Percentiles rank a stretch among this genome's conserved stretches.
Conservation (phyloP, 2,113 vertebrate genomes). For the Clinocottus analis region DNA sequence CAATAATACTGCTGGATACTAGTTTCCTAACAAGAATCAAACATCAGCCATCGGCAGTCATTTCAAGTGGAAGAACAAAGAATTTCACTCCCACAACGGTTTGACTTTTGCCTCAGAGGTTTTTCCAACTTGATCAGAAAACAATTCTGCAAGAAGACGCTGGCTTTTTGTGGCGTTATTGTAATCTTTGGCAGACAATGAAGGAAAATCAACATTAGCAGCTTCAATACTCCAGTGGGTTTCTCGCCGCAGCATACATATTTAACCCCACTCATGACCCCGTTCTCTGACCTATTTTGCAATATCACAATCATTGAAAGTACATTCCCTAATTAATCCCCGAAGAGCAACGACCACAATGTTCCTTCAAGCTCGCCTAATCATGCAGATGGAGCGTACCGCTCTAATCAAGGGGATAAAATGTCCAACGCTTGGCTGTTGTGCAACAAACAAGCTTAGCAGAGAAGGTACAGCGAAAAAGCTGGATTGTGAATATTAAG, state of each 20-base stretch:
- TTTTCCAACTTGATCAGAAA: not conserved
- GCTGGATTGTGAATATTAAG: constrained; percentile 59
- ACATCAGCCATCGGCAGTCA: too few species aligned
- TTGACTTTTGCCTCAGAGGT: not conserved
- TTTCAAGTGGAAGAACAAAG: too few species aligned
- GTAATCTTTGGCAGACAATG: not conserved
- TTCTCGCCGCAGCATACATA: not conserved
- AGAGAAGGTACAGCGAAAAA: constrained; percentile 35
- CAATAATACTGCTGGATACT: too few species aligned
- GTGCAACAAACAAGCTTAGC: constrained; percentile 35
- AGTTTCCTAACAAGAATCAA: too few species aligned
- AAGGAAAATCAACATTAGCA: not conserved
- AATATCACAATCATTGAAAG: not conserved
- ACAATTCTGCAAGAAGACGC: not conserved
- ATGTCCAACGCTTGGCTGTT: constrained; percentile 36
- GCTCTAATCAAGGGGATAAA: constrained; percentile 40
- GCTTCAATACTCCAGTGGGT: not conserved
- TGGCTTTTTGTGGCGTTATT: not conserved
- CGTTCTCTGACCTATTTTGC: not conserved
- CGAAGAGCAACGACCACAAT: constrained; percentile 10
- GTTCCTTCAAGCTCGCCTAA: constrained; percentile 16
- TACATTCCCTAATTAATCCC: constrained; percentile 22
- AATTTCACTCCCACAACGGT: not conserved
- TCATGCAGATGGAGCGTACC: constrained; percentile 30
- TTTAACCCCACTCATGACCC: not conserved